Percentiles rank a stretch among this genome's conserved stretches.
These are phyloP conservation scores for Hydrotaea cyrtoneurina DNA, from an alignment of 2,888 invertebrate genomes.

Conservation along the genomic window DNA sequence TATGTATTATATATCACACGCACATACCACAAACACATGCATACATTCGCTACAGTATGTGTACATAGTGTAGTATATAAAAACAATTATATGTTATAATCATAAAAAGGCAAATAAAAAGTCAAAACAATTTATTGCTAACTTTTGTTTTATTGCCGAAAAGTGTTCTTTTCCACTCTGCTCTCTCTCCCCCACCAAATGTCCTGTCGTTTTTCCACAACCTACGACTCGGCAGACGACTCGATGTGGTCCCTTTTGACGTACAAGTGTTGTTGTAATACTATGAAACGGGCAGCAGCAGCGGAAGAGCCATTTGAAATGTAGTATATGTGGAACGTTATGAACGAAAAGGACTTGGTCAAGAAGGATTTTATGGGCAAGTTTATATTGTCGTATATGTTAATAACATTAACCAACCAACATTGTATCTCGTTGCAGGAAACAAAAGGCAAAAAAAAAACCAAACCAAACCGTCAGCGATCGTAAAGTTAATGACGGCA, in stretches of 20 bases:
- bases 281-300: background rate
- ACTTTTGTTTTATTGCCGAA: slow-evolving; percentile 64
- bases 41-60: too few species aligned
- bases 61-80: slow-evolving; percentile 37
- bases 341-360: background rate
- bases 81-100: slow-evolving; percentile 65
- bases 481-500: slow-evolving; percentile 2
- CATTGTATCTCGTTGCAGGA: background rate
- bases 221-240: slow-evolving; percentile 5
- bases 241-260: slow-evolving; percentile 44
- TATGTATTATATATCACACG: too few species aligned
- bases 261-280: slow-evolving; percentile 9
- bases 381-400: slow-evolving; percentile 49
- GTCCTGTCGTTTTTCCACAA: background rate
- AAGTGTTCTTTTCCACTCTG: background rate
- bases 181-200: background rate
- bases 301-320: too few species aligned
- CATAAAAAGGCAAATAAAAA: slow-evolving; percentile 62
- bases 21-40: too few species aligned
- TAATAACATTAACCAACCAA: slow-evolving; percentile 37
- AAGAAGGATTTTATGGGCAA: slow-evolving; percentile 38
- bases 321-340: background rate
- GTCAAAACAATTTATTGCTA: slow-evolving; percentile 64
- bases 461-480: too few species aligned
- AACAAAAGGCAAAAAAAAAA: background rate